Evolutionary conservation across 2,888 invertebrate genomes (phyloP).

Genomic region (Rhynchonema sp.): DNA sequence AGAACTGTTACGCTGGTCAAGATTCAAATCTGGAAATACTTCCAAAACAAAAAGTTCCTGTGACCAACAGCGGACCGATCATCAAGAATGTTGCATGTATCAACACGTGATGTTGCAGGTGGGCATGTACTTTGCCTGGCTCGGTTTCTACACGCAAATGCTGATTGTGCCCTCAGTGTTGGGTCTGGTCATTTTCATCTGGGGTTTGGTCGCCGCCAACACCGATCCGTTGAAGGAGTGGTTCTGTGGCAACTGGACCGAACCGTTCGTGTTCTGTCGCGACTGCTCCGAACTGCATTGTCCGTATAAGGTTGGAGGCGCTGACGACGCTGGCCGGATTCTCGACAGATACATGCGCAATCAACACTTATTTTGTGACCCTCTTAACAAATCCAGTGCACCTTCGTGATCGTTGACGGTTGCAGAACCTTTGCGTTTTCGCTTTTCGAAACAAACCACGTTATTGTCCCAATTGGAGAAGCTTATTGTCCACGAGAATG

Average conservation of each 20-base stretch:
- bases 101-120: not conserved
- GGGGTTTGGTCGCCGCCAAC: conserved; percentile 49
- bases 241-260: not conserved
- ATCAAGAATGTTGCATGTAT: not conserved
- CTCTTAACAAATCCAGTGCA: too few relatives aligned
- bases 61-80: not conserved
- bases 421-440: too few relatives aligned
- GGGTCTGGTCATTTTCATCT: conserved; percentile 61
- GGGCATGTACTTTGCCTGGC: conserved; percentile 74
- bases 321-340: too few relatives aligned
- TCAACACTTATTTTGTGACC: too few relatives aligned
- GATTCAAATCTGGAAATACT: too few relatives aligned
- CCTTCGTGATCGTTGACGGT: too few relatives aligned
- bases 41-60: not conserved
- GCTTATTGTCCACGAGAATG: too few relatives aligned
- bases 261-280: not conserved
- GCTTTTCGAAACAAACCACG: too few relatives aligned
- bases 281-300: not conserved
- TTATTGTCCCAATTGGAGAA: too few relatives aligned
- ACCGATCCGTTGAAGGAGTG: not conserved
- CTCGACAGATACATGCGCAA: too few relatives aligned
- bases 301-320: too few relatives aligned
- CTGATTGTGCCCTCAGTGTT: conserved; percentile 63
- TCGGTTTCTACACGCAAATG: conserved; percentile 83
- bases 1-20: too few relatives aligned